Conservation (phyloP, 2,113 vertebrate genomes). For the Neoarius graeffei region DNA sequence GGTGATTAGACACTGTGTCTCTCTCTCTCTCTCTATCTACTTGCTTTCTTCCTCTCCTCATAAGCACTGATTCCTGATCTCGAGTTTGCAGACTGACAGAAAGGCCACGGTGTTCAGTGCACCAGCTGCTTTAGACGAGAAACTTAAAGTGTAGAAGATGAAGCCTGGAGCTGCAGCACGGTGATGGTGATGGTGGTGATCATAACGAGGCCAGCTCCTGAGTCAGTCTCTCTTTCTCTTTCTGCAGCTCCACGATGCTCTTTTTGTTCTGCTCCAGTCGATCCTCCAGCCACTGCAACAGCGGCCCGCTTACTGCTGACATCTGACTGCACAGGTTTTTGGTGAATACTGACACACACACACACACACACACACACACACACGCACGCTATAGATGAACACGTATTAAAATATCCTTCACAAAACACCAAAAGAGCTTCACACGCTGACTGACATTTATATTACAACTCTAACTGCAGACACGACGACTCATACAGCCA, state of each 20-base stretch:
- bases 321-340: conserved; percentile 99
- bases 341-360: conserved; percentile 78
- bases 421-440: not conserved
- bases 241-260: conserved; percentile 82
- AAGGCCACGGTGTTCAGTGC: conserved; percentile 7
- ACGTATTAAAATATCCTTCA: not conserved
- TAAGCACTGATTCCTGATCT: conserved; percentile 1
- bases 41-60: not conserved
- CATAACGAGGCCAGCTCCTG: conserved; percentile 82
- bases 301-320: conserved; percentile 94
- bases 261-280: conserved; percentile 92
- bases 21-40: not conserved
- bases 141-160: not conserved
- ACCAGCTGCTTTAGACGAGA: not conserved
- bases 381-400: not conserved
- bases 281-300: conserved; percentile 97
- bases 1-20: not conserved
- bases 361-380: conserved; percentile 19
- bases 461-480: not conserved
- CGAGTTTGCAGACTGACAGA: not conserved
- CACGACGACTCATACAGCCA: not conserved
- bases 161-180: not conserved
- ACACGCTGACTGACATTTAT: not conserved
- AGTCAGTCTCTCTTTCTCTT: conserved; percentile 85
- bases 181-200: conserved; percentile 49